Evolutionary conservation across 2,888 invertebrate species (phyloP).

Genomic region (Himalopsyche tibetana): DNA sequence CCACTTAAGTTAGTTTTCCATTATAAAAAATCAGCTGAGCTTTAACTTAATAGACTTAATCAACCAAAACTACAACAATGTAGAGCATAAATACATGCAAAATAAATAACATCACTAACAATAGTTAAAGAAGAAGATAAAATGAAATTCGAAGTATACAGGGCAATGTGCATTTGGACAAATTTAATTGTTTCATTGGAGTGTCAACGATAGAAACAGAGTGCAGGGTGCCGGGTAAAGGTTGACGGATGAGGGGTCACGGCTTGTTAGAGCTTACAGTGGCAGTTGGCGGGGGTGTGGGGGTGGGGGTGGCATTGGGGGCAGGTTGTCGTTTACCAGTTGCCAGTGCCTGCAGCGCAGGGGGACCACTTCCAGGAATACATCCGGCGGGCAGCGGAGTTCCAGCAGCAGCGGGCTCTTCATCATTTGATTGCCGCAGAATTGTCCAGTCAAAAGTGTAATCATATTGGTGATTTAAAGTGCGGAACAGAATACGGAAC

Average conservation of each 20-base stretch:
- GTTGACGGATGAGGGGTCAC: not conserved
- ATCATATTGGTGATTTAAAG: slow-evolving; percentile 99
- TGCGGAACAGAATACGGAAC: slow-evolving; percentile 99
- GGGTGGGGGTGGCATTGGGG: slow-evolving; percentile 19
- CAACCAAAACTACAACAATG: not conserved
- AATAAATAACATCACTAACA: slow-evolving; percentile 10
- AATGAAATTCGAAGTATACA: not conserved
- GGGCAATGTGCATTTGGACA: not conserved
- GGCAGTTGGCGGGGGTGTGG: slow-evolving; percentile 39
- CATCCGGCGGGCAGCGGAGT: not conserved
- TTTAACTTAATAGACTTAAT: too few relatives aligned
- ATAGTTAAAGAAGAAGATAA: not conserved
- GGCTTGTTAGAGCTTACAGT: slow-evolving; percentile 35
- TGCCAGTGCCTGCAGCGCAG: slow-evolving; percentile 22
- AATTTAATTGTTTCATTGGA: slow-evolving; percentile 33
- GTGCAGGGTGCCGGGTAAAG: slow-evolving; percentile 8
- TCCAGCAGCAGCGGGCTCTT: slow-evolving; percentile 67
- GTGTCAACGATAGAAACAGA: not conserved
- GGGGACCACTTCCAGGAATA: not conserved
- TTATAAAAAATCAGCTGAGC: too few relatives aligned
- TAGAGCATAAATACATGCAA: not conserved
- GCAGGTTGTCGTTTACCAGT: slow-evolving; percentile 31
- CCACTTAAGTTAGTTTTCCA: too few relatives aligned
- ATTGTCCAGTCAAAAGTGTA: slow-evolving; percentile 99
- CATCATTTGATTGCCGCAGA: slow-evolving; percentile 92